phyloP scores from a whole-genome alignment of 92 coral and sea anemone species.

The Porites divaricata region DNA sequence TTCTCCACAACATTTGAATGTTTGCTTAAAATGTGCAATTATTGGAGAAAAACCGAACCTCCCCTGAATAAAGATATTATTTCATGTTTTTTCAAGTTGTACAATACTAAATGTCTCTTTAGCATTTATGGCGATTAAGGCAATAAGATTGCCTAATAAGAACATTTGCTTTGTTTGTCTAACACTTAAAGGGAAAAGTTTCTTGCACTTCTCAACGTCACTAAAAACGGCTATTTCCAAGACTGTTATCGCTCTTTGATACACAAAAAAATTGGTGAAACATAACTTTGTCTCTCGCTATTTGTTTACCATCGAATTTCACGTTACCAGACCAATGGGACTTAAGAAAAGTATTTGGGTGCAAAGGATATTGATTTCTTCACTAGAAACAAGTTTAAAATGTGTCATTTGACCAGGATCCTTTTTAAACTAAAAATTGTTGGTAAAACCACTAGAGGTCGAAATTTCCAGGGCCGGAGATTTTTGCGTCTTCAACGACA shows the following conservation, averaged over 20 bases:
- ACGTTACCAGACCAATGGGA: slow-evolving; percentile 14
- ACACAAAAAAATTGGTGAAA: neutral
- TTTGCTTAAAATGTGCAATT: too few species aligned
- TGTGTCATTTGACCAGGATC: too few species aligned
- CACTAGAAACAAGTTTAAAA: too few species aligned
- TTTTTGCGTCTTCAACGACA: too few species aligned
- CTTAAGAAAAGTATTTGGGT: neutral
- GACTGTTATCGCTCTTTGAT: neutral
- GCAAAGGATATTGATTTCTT: neutral
- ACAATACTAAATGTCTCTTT: slow-evolving; percentile 1
- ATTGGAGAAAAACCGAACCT: too few species aligned
- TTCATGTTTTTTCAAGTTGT: neutral
- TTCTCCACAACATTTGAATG: neutral
- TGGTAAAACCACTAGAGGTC: too few species aligned
- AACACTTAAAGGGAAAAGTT: neutral
- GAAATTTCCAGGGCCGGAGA: too few species aligned
- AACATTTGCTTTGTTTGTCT: neutral
- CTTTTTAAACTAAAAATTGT: too few species aligned
- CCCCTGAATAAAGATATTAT: neutral
- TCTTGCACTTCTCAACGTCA: neutral
- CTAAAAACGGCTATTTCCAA: neutral
- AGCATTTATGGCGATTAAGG: neutral
- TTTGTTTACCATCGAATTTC: neutral
- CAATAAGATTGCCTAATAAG: neutral
- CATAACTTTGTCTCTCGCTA: neutral